phyloP scores from a whole-genome alignment of 2,113 vertebrate species.

The Athene cunicularia region DNA sequence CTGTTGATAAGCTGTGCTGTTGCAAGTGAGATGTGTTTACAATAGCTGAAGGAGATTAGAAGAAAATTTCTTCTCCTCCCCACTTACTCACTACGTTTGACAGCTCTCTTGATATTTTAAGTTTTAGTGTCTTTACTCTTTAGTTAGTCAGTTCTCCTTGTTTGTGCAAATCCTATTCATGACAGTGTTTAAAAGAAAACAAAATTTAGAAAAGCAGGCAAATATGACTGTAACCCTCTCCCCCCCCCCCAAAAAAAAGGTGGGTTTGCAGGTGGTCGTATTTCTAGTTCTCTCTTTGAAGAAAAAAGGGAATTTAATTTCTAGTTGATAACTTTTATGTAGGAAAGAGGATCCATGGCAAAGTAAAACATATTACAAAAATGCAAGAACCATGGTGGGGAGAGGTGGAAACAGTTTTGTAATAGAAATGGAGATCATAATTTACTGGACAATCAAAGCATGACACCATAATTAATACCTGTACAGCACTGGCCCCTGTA shows the following conservation, averaged over 20 bases:
- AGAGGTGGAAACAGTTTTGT: background rate
- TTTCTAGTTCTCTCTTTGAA: background rate
- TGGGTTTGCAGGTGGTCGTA: background rate
- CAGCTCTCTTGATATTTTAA: conserved; percentile 24
- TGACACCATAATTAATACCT: background rate
- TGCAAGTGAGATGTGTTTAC: conserved; percentile 50
- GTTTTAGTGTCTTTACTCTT: background rate
- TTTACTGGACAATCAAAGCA: background rate
- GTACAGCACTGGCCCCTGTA: background rate
- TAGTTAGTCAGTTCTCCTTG: background rate
- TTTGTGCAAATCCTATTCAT: background rate
- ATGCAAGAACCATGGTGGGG: background rate
- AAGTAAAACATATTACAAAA: background rate
- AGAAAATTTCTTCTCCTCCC: conserved; percentile 22
- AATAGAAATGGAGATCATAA: background rate
- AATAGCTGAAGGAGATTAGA: conserved; percentile 41
- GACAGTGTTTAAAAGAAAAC: background rate
- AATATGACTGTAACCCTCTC: background rate
- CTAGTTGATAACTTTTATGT: background rate
- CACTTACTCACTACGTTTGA: background rate
- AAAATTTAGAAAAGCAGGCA: background rate
- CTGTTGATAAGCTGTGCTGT: conserved; percentile 53
- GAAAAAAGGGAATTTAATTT: background rate
- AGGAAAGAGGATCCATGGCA: background rate
- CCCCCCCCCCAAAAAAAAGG: accelerated